These are phyloP conservation scores for Malthinus flaveolus DNA, from an alignment of 2,888 invertebrate species.

Conservation along the genomic window DNA sequence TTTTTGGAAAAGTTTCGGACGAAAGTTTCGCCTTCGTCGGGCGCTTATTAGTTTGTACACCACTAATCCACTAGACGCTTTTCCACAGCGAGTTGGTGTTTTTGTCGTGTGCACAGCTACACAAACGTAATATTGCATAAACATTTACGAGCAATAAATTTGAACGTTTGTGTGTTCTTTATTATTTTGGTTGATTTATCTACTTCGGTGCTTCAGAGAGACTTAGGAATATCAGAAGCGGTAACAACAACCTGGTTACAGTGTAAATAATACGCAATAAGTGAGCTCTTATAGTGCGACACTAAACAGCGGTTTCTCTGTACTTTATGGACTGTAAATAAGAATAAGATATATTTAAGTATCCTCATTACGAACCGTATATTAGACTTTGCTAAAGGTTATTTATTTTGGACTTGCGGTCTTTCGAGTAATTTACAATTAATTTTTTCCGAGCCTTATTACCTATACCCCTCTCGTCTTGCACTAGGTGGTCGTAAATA, in stretches of 20 bases:
- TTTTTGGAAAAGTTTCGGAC: too few species aligned
- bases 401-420: background rate
- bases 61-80: conserved; percentile 10
- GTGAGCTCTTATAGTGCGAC: conserved; percentile 26
- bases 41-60: conserved; percentile 6
- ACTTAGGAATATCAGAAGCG: conserved; percentile 28
- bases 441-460: background rate
- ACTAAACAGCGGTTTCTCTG: conserved; percentile 34
- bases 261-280: conserved; percentile 32
- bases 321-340: conserved; percentile 36
- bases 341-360: conserved; percentile 27
- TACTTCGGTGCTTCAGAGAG: conserved; percentile 31
- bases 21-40: too few species aligned
- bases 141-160: conserved; percentile 42
- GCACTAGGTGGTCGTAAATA: too few species aligned
- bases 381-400: background rate
- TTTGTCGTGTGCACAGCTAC: conserved; percentile 14
- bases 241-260: conserved; percentile 30
- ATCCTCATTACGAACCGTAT: conserved; percentile 17
- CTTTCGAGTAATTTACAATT: background rate
- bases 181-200: conserved; percentile 34
- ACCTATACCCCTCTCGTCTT: too few species aligned
- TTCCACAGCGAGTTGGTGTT: conserved; percentile 10
- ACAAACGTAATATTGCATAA: conserved; percentile 39
- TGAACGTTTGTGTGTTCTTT: conserved; percentile 39